Evolutionary conservation across 2,113 vertebrate genomes (phyloP).

Genomic region (Cariama cristata): DNA sequence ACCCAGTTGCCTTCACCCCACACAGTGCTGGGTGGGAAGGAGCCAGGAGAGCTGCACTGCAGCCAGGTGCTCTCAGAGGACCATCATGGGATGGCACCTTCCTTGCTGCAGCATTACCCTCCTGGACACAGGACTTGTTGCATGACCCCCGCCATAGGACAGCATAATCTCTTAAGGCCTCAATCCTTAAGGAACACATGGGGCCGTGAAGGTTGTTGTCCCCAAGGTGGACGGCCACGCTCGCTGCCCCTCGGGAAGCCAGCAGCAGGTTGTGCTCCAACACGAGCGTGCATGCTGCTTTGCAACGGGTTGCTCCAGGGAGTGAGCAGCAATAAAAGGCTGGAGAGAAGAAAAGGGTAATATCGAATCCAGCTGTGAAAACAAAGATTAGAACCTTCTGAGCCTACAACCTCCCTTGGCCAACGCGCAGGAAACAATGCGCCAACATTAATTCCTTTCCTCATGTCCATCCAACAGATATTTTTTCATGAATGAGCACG

Average conservation of each 20-base stretch:
- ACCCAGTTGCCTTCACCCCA: background rate
- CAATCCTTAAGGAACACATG: rapidly evolving
- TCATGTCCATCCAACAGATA: background rate
- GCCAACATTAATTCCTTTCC: background rate
- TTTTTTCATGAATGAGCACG: conserved; percentile 46
- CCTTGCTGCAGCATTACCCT: background rate
- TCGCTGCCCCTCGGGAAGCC: background rate
- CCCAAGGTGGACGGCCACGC: background rate
- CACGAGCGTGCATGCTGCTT: rapidly evolving
- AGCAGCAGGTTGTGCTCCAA: background rate
- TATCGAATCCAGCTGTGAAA: conserved; percentile 44
- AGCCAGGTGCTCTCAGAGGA: background rate
- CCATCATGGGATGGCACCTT: background rate
- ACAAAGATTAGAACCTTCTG: conserved; percentile 7
- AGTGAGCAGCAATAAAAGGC: background rate
- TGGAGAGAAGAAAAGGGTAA: background rate
- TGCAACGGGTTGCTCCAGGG: background rate
- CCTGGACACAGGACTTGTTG: background rate
- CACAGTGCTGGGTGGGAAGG: rapidly evolving
- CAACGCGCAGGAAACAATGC: rapidly evolving
- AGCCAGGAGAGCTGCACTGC: background rate
- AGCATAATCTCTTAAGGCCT: background rate
- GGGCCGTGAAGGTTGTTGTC: rapidly evolving
- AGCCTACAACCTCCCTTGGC: background rate
- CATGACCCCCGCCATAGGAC: rapidly evolving